These are phyloP conservation scores for Eupeodes corollae DNA, from an alignment of 1,140 invertebrate species.

Conservation along the genomic window DNA sequence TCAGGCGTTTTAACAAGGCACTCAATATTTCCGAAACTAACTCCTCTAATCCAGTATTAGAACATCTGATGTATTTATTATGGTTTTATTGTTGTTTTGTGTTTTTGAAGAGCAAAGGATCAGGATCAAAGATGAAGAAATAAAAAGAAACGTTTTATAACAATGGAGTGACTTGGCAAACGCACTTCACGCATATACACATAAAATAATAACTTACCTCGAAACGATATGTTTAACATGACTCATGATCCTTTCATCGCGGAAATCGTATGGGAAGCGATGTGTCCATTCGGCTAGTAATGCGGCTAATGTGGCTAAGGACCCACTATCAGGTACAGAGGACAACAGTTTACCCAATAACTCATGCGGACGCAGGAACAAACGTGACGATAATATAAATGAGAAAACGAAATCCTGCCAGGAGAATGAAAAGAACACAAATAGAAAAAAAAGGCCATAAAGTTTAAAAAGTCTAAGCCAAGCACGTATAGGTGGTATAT, in stretches of 20 bases:
- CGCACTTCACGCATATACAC: no score
- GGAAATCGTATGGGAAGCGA: conserved; percentile 53
- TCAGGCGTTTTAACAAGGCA: conserved; percentile 38
- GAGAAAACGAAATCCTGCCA: conserved; percentile 34
- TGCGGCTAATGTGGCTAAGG: conserved; percentile 28
- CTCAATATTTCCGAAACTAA: conserved; percentile 34
- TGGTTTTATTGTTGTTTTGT: no score
- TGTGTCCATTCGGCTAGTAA: conserved; percentile 38
- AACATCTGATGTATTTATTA: conserved; percentile 28
- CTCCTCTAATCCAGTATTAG: conserved; percentile 31
- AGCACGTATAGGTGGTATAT: no score
- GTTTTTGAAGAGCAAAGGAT: no score
- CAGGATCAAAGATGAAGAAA: no score
- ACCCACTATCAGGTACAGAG: conserved; percentile 30
- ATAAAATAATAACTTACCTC: conserved; percentile 23
- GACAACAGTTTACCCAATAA: conserved; percentile 32
- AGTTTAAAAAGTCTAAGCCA: background rate
- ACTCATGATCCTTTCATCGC: conserved; percentile 48
- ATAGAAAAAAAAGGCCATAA: background rate
- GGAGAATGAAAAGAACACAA: background rate
- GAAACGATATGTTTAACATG: conserved; percentile 41
- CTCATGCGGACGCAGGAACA: conserved; percentile 35
- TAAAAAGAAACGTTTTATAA: background rate
- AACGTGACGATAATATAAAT: conserved; percentile 34
- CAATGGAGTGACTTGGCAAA: no score